phyloP scores from a whole-genome alignment of 2,113 vertebrate genomes.

The Atrichornis clamosus region DNA sequence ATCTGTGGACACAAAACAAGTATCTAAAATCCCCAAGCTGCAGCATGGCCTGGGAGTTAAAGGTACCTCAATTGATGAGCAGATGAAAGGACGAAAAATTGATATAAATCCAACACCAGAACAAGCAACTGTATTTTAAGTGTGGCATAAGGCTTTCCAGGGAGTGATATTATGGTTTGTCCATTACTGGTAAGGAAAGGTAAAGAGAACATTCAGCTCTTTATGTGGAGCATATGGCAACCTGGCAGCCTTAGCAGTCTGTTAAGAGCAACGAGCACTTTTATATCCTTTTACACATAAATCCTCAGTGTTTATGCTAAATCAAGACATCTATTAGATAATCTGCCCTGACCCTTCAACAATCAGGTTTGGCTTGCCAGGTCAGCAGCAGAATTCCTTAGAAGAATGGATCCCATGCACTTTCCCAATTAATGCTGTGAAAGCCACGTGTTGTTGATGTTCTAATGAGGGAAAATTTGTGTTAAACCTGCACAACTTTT shows the following conservation, averaged over 20 bases:
- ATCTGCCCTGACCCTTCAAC: neutral
- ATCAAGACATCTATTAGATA: neutral
- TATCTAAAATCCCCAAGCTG: neutral
- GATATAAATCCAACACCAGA: neutral
- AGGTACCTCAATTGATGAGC: neutral
- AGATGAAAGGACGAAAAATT: neutral
- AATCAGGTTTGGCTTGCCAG: neutral
- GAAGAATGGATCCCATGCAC: neutral
- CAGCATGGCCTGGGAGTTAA: neutral
- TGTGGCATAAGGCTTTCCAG: neutral
- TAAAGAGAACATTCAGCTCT: neutral
- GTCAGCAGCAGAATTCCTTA: neutral
- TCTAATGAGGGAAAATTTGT: neutral
- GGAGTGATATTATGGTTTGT: neutral
- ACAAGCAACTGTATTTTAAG: neutral
- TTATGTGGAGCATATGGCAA: neutral
- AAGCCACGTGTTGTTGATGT: rapidly evolving
- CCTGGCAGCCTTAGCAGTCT: neutral
- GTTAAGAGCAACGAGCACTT: neutral
- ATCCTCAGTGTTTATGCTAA: neutral
- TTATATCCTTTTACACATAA: neutral
- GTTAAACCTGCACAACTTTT: neutral
- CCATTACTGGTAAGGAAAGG: neutral
- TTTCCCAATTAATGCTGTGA: neutral
- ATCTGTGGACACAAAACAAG: neutral